Percentiles rank a stretch among this genome's conserved stretches.
These are phyloP conservation scores for Diachasma alloeum DNA, from an alignment of 1,140 invertebrate genomes.

Conservation along the genomic window DNA sequence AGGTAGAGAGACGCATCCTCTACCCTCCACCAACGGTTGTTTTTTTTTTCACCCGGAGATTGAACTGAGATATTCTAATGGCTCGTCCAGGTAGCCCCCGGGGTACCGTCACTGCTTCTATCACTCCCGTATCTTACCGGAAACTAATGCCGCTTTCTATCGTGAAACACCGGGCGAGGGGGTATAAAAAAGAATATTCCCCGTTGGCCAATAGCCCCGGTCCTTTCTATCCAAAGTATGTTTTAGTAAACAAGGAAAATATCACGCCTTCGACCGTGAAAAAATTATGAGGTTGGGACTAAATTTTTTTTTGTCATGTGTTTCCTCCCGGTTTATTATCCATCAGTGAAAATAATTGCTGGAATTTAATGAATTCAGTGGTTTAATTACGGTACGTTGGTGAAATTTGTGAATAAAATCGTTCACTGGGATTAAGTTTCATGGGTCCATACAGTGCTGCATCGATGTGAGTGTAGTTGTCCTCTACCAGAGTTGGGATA, in stretches of 20 bases:
- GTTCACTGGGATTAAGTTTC: slow-evolving; percentile 33
- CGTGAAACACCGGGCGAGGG: neutral
- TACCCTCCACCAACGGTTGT: neutral
- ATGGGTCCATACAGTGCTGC: neutral
- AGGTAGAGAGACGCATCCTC: neutral
- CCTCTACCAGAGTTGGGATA: slow-evolving; percentile 9
- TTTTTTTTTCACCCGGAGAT: slow-evolving; percentile 41
- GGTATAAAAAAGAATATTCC: slow-evolving; percentile 40
- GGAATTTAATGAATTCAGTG: too few relatives aligned
- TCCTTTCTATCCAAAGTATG: neutral
- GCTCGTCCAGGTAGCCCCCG: slow-evolving; percentile 45
- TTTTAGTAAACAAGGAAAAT: slow-evolving; percentile 3
- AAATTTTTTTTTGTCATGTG: neutral
- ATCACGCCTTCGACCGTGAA: slow-evolving; percentile 30
- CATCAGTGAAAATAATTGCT: neutral
- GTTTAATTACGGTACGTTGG: too few relatives aligned
- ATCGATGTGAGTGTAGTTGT: neutral
- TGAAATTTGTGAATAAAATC: too few relatives aligned
- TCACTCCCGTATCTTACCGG: slow-evolving; percentile 45
- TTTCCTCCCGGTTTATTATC: neutral
- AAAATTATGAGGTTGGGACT: neutral
- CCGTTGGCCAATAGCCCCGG: slow-evolving; percentile 41
- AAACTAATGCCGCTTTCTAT: slow-evolving; percentile 30
- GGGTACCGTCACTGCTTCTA: slow-evolving; percentile 52
- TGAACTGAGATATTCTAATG: slow-evolving; percentile 62